Base-by-base conservation (phyloP, 2,888 invertebrate species). In the Eumerus sabulonum region DNA sequence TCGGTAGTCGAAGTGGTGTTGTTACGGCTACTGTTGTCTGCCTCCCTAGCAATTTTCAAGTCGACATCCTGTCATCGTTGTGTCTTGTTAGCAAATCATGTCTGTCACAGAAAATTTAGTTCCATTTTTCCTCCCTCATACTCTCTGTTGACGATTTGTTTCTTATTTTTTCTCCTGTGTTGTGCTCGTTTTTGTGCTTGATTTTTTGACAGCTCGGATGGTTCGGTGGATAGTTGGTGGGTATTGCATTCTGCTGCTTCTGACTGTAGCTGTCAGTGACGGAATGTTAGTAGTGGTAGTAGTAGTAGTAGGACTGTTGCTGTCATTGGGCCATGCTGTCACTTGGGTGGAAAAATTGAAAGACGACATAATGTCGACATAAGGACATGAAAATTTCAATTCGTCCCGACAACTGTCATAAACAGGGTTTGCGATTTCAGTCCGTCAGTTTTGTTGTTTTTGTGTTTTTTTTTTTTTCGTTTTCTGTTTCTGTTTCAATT, bases 381-480 rank as follows among this genome's bases (percentile, higher is more conserved):
- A 59, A 70, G 70, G 82, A 82, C 81, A 79, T 77, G 81, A 77
- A 82, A 82, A 82, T 83, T 84, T 83, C 82, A 82, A 82, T 84
- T 83, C 82, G 72, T 82, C 79, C 79, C 82, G 84, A 83, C 83
- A 84, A 83, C 82, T 84, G 84, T 84, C 84, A 84, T 83, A 84
- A 84, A 84, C 84, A 84, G 82, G 68, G 74, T 79, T 79, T 74
- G 74, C 63, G 68, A 74, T 79, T 79, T 74, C 74, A 79, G 74
- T n/a, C n/a, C n/a, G n/a, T n/a, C n/a, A n/a, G 44, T 74, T 79
- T 73, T 68, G 79, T 68, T 74, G 53, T 1, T n/a, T 11, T 11
- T 11, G 36, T 2, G 53, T 51, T 62, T 68, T 56, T 57, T 60
- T 56, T 62, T 27, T 27, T 36, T 64, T 16, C 48, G n/a, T n/a